phyloP scores from a whole-genome alignment of 2,888 invertebrate genomes.

The Gymnocheta viridis region DNA sequence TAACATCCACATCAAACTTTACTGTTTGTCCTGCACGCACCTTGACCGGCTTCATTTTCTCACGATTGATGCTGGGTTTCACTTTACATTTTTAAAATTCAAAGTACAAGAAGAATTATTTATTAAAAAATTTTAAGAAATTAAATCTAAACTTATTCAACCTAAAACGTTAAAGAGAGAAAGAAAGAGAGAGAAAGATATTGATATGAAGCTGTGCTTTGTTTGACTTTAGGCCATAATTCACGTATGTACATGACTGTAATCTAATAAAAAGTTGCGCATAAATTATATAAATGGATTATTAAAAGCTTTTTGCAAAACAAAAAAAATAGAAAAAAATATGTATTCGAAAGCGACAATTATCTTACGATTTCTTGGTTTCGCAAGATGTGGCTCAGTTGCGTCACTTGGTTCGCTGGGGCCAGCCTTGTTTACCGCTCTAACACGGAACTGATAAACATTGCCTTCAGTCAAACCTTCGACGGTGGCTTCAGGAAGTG shows the following conservation, averaged over 20 bases:
- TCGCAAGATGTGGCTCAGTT: slow-evolving; percentile 92
- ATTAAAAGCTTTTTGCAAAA: slow-evolving; percentile 24
- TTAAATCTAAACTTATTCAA: neutral
- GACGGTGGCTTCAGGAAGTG: slow-evolving; percentile 91
- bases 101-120: neutral
- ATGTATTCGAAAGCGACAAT: neutral
- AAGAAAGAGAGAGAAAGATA: no score
- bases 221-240: slow-evolving; percentile 45
- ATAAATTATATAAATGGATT: neutral
- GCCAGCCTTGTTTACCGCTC: slow-evolving; percentile 97
- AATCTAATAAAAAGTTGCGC: slow-evolving; percentile 58
- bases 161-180: neutral
- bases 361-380: slow-evolving; percentile 91
- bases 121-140: neutral
- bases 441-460: slow-evolving; percentile 96
- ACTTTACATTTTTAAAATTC: slow-evolving; percentile 84
- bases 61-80: slow-evolving; percentile 97
- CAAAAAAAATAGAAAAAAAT: neutral
- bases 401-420: slow-evolving; percentile 95
- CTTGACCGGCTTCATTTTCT: slow-evolving; percentile 93
- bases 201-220: slow-evolving; percentile 63
- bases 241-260: slow-evolving; percentile 1
- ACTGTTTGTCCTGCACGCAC: slow-evolving; percentile 95
- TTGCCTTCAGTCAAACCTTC: slow-evolving; percentile 94
- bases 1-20: slow-evolving; percentile 95